These are phyloP conservation scores for Petaurus breviceps DNA, from an alignment of 2,113 vertebrate genomes.

Conservation along the genomic window DNA sequence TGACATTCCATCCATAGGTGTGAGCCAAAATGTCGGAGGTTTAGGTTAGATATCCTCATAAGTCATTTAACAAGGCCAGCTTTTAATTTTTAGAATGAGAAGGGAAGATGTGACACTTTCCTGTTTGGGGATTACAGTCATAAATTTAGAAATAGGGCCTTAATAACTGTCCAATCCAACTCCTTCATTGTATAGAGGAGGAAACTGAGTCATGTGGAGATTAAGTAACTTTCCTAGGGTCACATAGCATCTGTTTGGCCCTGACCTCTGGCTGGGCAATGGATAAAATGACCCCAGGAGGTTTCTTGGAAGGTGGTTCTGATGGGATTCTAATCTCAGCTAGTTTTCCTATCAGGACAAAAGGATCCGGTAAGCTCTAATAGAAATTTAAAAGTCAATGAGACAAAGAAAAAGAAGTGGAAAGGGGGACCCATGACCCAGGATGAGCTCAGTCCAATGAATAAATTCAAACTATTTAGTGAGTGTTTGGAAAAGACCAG, in stretches of 20 bases:
- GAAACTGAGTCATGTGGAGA: neutral
- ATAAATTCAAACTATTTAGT: constrained; percentile 84
- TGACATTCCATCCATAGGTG: neutral
- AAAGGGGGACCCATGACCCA: constrained; percentile 72
- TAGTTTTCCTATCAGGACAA: constrained; percentile 73
- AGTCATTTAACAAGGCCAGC: neutral
- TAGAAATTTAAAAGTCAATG: constrained; percentile 84
- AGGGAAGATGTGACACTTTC: neutral
- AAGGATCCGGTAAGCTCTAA: constrained; percentile 76
- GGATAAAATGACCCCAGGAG: neutral
- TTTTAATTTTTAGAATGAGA: neutral
- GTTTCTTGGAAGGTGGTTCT: neutral
- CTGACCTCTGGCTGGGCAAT: neutral
- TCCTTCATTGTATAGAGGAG: neutral
- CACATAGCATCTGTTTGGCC: neutral
- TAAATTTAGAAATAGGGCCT: neutral
- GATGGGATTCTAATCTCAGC: constrained; percentile 37
- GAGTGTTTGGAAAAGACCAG: constrained; percentile 83
- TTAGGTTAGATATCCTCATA: neutral
- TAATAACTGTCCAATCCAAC: neutral
- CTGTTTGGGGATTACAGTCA: neutral
- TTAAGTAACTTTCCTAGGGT: neutral
- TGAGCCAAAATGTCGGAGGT: neutral
- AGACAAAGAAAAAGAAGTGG: constrained; percentile 72
- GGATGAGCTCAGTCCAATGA: constrained; percentile 82